Evolutionary conservation across 1,140 invertebrate genomes (phyloP), one percentile per base, ranked within the genome.

Genomic region (Spodoptera litura): DNA sequence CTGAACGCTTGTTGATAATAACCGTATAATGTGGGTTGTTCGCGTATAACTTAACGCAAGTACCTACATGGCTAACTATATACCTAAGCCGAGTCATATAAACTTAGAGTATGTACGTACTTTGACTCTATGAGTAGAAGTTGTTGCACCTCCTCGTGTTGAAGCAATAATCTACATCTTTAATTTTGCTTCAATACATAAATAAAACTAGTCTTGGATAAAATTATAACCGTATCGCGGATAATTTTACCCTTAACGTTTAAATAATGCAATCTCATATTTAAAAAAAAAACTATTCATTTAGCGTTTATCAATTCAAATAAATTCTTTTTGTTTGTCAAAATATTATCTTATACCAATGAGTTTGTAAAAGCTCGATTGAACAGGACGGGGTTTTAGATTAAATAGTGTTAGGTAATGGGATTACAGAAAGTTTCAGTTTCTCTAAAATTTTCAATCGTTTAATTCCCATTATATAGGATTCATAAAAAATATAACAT

Each of bases 1-100:
- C 66, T 49, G 66, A 52, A 49, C 52, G 51, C 66, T 70, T 52
- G 49, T 53, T 70, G 66, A 70, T 70, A 51, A 70, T 70, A 70
- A 53, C 52, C 66, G 66, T 52, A 52, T 53, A 70, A 52, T 52
- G 66, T 70, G 66, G 66, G 66, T 53, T 70, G 66, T 52, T 52
- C 66, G 38, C 49, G 51, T 44, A 44, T 44, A 44, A 44, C 25
- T 49, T 70, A 52, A 25, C 25, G 51, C 49, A 31, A 25, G 66
- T 70, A 49, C 27, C 3, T 62, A 52, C 20, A 27, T 70, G 9
- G 20, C 13, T 10, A 10, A 9, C 15, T 53, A 31, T 3, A 35
- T 52, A 70, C 58, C 27, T 61, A 66, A 66, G 20, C 44, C 25
- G 11, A 68, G 44, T 13, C 15, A 31, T 61, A 61, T 0, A 4